Conservation (phyloP, 2,113 vertebrate genomes). For the Eurystomus gularis region DNA sequence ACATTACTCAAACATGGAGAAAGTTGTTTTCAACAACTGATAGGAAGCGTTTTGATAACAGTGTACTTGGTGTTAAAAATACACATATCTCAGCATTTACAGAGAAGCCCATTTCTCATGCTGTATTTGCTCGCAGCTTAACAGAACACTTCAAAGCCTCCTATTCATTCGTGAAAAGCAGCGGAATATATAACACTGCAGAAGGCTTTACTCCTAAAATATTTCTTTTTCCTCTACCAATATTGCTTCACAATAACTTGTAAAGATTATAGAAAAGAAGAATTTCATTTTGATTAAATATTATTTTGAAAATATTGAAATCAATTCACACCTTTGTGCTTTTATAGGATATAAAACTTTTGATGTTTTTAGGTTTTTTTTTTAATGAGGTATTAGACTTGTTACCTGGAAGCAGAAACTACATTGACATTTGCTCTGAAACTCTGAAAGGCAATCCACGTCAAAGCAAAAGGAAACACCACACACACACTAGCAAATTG, state of each 20-base stretch:
- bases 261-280: neutral
- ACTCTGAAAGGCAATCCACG: neutral
- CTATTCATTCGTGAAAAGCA: neutral
- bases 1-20: conserved; percentile 13
- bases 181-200: neutral
- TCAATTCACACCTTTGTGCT: neutral
- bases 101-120: neutral
- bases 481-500: neutral
- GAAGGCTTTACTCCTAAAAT: neutral
- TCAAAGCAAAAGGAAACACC: neutral
- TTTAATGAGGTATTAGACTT: neutral
- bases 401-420: neutral
- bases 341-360: neutral
- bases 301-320: neutral
- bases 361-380: fast-evolving
- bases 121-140: neutral
- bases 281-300: neutral
- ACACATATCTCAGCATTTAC: neutral
- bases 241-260: neutral
- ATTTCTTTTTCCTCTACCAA: neutral
- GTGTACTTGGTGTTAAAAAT: neutral
- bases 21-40: conserved; percentile 26
- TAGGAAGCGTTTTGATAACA: neutral
- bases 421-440: neutral
- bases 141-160: neutral